These are phyloP conservation scores for Zaprionus vittiger DNA, from an alignment of 1,140 invertebrate species.

Conservation along the genomic window DNA sequence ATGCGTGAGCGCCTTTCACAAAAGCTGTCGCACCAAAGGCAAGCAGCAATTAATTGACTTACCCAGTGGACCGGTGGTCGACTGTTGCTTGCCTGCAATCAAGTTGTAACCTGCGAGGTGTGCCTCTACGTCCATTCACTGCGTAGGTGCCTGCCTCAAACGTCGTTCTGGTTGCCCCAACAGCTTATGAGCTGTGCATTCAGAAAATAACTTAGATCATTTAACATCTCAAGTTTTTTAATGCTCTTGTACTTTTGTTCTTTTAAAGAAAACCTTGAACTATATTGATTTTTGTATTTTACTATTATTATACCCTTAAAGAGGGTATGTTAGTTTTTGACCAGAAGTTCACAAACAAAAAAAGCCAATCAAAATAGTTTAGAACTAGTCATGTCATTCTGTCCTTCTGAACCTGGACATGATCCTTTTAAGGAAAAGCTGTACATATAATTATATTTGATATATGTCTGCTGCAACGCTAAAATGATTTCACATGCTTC, in stretches of 20 bases:
- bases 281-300: background rate
- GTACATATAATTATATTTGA: too few species aligned
- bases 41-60: constrained; percentile 79
- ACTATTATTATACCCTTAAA: background rate
- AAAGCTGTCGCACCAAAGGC: constrained; percentile 73
- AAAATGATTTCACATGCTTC: too few species aligned
- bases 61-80: constrained; percentile 52
- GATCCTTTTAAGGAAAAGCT: too few species aligned
- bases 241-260: background rate
- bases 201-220: background rate
- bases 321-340: background rate
- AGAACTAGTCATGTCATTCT: too few species aligned
- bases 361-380: too few species aligned
- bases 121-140: constrained; percentile 14
- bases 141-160: constrained; percentile 69
- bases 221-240: background rate
- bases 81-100: constrained; percentile 50
- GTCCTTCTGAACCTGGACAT: too few species aligned
- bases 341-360: background rate
- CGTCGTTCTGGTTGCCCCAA: constrained; percentile 64
- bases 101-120: constrained; percentile 34
- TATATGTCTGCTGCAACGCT: too few species aligned
- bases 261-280: background rate
- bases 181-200: background rate
- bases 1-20: constrained; percentile 63